Percentiles rank a stretch among this genome's conserved stretches.
These are phyloP conservation scores for Smittia aterrima DNA, from an alignment of 2,888 invertebrate genomes.

Conservation along the genomic window DNA sequence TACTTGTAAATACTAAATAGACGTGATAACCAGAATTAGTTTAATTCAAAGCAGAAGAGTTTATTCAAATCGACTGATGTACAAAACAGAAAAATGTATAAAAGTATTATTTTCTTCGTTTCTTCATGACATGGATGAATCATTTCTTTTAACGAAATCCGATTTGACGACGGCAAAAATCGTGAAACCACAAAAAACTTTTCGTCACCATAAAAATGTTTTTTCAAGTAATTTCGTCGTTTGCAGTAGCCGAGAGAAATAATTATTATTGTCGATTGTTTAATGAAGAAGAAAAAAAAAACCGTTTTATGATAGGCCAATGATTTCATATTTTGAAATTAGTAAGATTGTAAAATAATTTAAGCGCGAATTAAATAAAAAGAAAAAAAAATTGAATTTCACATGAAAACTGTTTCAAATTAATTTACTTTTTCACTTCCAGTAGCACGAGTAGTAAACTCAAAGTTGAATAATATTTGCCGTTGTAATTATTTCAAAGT, in stretches of 20 bases:
- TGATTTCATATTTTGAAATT: slow-evolving; percentile 10
- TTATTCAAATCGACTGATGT: background rate
- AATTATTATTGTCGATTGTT: background rate
- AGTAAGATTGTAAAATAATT: slow-evolving; percentile 27
- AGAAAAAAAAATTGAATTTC: slow-evolving; percentile 4
- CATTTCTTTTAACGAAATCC: background rate
- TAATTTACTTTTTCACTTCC: background rate
- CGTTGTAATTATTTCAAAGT: background rate
- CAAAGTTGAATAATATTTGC: too few relatives aligned
- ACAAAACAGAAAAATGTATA: background rate
- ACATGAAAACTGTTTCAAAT: background rate
- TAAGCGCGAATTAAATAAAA: slow-evolving; percentile 9
- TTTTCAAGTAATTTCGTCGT: background rate
- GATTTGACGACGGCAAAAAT: slow-evolving; percentile 1
- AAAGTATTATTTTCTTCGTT: background rate
- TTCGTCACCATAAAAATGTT: background rate
- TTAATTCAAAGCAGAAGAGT: background rate
- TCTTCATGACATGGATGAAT: background rate
- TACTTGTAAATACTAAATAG: background rate
- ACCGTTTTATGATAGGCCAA: background rate
- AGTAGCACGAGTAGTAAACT: slow-evolving; percentile 1
- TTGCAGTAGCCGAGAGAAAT: background rate
- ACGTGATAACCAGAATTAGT: slow-evolving; percentile 19
- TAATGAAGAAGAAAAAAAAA: background rate
- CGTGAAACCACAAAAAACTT: background rate